These are phyloP conservation scores for Prenolepis imparis DNA, from an alignment of 2,888 invertebrate species.

Conservation along the genomic window DNA sequence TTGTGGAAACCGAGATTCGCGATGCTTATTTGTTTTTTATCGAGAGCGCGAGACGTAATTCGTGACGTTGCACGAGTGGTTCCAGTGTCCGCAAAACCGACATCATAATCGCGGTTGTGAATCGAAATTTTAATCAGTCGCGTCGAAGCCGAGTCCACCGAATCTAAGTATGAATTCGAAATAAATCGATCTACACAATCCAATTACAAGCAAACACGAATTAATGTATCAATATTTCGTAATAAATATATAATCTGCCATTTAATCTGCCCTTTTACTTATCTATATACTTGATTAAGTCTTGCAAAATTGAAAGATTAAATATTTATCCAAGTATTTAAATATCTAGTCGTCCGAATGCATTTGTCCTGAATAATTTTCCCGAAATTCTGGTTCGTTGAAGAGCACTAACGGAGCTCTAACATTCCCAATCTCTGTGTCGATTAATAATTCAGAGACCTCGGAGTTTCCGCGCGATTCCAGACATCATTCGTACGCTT, in stretches of 20 bases:
- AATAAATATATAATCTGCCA: background rate
- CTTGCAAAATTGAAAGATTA: constrained; percentile 31
- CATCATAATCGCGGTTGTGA: background rate
- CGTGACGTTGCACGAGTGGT: constrained; percentile 10
- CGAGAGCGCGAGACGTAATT: constrained; percentile 28
- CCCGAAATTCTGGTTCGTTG: constrained; percentile 20
- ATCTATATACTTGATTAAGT: background rate
- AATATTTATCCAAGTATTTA: constrained; percentile 35
- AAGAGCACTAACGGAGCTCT: constrained; percentile 35
- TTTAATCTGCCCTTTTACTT: background rate
- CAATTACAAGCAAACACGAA: background rate
- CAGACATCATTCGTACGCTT: constrained; percentile 35
- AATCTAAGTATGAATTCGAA: constrained; percentile 5
- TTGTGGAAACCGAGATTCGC: constrained; percentile 53
- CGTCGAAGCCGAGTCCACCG: background rate
- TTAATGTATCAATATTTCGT: background rate
- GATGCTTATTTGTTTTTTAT: constrained; percentile 55
- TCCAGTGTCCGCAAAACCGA: constrained; percentile 20
- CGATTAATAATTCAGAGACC: constrained; percentile 50
- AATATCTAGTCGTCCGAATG: constrained; percentile 18
- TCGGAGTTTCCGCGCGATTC: background rate
- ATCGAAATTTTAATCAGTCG: constrained; percentile 18
- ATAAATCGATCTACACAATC: background rate
- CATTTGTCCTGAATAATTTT: constrained; percentile 44
- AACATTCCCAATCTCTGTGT: constrained; percentile 45